phyloP scores from a whole-genome alignment of 2,113 vertebrate species.

The Phalacrocorax brasilianus region DNA sequence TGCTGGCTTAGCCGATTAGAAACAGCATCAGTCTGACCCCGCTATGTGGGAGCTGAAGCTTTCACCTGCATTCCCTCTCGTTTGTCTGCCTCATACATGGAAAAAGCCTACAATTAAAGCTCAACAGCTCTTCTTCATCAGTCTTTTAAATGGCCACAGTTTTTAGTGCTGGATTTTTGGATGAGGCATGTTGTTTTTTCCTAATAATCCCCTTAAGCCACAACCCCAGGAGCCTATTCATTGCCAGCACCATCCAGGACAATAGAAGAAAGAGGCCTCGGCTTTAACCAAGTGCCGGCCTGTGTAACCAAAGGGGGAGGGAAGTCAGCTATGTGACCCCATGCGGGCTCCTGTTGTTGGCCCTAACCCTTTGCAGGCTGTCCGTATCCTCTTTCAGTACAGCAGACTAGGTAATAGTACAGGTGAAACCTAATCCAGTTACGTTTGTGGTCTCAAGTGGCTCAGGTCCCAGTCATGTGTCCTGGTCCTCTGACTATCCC shows the following conservation, averaged over 20 bases:
- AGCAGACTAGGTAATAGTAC: not conserved
- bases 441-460: not conserved
- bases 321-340: not conserved
- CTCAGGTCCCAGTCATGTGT: rapidly evolving
- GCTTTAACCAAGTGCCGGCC: not conserved
- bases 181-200: not conserved
- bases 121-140: not conserved
- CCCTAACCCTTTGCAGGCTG: not conserved
- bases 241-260: not conserved
- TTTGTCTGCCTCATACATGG: not conserved
- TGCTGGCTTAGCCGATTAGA: not conserved
- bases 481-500: not conserved
- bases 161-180: not conserved
- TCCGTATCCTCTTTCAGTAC: not conserved
- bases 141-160: not conserved
- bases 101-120: not conserved
- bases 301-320: not conserved
- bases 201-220: not conserved
- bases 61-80: not conserved
- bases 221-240: constrained; percentile 18
- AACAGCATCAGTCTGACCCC: not conserved
- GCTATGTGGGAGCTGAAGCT: not conserved
- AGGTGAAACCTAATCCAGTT: not conserved
- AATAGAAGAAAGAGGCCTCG: constrained; percentile 33
- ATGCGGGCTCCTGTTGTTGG: not conserved